Base-by-base conservation (phyloP, 2,113 vertebrate genomes). In the Cyanoramphus novaezelandiae region DNA sequence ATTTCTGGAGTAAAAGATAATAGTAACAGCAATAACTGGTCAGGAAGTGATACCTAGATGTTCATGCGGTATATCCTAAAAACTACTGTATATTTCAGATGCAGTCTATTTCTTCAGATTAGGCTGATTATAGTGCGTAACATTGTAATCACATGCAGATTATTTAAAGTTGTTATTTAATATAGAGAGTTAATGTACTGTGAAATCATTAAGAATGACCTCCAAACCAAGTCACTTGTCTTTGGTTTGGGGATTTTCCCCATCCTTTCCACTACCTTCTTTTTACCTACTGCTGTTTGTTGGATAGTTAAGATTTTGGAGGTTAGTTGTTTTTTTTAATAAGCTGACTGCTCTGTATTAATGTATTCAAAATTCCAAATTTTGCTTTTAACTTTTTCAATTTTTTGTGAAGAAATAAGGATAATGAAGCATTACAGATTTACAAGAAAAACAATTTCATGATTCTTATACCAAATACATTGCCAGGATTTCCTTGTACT, bases 201-300 rank as follows among this genome's bases (percentile, higher is more conserved):
- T 86, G 90, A 83, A 92, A 71, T 70, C 37, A 79, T 86, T 90
- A 95, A 78, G 64, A 86, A 25, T 94, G 95, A 96, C 90, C 80
- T 92, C 85, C 80, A 95, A 90, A 59, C 43, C 50, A 83, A 82
- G 72, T 78, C 53, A 39, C 19, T 90, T 89, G 27, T 39, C 37
- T 86, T 85, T 70, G 27, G 19, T 78, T 77, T 84, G 57, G 72
- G 39, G 24, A 92, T 39, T 74, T 90, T 83, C 76, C n/a, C 62
- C 19, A n/a, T 82, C n/a, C n/a, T 76, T 35, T 41, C 24, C 25
- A 8, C 7, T 44, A 33, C 10, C 33, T 68, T 90, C 50, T 72
- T 31, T 81, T 74, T 84, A 53, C 43, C 14, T 6, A 9, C 21
- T 74, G 14, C 25, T 59, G 23, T 39, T 31, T 93, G 31, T 29